Evolutionary conservation across 2,113 vertebrate species (phyloP).

Genomic region (Gobiocypris rarus): DNA sequence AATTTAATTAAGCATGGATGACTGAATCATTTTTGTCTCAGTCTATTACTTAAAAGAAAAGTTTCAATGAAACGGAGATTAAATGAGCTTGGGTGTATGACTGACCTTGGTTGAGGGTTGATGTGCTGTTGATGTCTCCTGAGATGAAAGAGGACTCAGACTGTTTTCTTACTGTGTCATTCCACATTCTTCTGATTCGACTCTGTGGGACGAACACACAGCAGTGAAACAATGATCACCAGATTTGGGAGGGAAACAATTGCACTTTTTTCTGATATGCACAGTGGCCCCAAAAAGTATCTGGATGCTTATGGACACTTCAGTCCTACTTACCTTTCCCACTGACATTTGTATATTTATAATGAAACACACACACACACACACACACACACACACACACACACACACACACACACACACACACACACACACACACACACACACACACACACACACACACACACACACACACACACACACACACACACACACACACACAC

Average conservation of each 20-base stretch:
- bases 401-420: too few relatives aligned
- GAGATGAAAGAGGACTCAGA: slow-evolving; percentile 99
- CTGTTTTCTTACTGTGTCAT: slow-evolving; percentile 99
- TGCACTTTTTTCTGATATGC: neutral
- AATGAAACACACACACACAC: too few relatives aligned
- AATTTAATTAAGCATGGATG: neutral
- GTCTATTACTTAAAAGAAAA: neutral
- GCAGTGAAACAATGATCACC: slow-evolving; percentile 58
- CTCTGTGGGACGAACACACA: slow-evolving; percentile 87
- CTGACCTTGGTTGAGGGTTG: slow-evolving; percentile 99
- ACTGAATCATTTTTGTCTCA: neutral
- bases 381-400: too few relatives aligned
- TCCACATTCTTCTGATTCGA: slow-evolving; percentile 99
- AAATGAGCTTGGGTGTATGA: slow-evolving; percentile 57
- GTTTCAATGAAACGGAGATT: neutral
- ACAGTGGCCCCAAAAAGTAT: neutral
- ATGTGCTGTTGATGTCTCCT: slow-evolving; percentile 99
- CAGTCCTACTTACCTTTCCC: neutral
- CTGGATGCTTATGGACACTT: neutral
- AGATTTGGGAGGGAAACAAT: slow-evolving; percentile 6
- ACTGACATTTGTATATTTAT: too few relatives aligned
- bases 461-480: too few relatives aligned
- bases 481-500: too few relatives aligned
- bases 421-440: too few relatives aligned
- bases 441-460: too few relatives aligned